Base-by-base conservation (phyloP, 2,113 vertebrate species). In the Macroglossus sobrinus region DNA sequence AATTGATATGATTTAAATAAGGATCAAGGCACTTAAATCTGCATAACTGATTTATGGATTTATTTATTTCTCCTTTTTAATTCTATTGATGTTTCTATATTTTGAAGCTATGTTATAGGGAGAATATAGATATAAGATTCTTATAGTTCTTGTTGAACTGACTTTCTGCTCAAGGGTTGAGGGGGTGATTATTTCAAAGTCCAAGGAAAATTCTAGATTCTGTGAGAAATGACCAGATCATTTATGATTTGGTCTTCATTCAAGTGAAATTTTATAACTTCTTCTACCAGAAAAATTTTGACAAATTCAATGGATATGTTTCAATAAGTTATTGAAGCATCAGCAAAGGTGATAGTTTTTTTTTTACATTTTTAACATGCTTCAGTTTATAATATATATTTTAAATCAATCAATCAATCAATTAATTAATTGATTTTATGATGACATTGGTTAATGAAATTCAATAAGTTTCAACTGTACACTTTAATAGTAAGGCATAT, bases 181-280 rank as follows among this genome's bases (percentile, higher is more conserved):
- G 2, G 6, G 79, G 72, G 18, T 8, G 55, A 84, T 45, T 33
- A 94, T 84, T 80, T 95, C 84, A 38, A 89, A 96, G 96, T 95
- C 53, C 82, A 82, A 84, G 84, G 57, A 96, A 93, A 33, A 47
- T 95, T 33, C 59, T 96, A 22, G 50, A 69, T 89, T 96, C 78
- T 68, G 7, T 97, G 75, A 87, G 85, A 96, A 64, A 94, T 96
- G 13, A 93, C 40, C 47, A 89, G 43, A 90, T 95, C 61, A 80
- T 95, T 78, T 90, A 47, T 91, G 55, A 96, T 95, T 95, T 98
- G 38, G 68, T 86, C 78, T 89, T 97, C 96, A 96, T 85, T 95
- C 72, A 96, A 55, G 57, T 93, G 81, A 94, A 96, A 92, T 97
- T 95, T 97, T 96, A 81, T 96, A 66, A 87, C 40, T 93, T 97